Evolutionary conservation across 2,888 invertebrate species (phyloP), one percentile per base, ranked within the genome.

Genomic region (Pammene aurita): DNA sequence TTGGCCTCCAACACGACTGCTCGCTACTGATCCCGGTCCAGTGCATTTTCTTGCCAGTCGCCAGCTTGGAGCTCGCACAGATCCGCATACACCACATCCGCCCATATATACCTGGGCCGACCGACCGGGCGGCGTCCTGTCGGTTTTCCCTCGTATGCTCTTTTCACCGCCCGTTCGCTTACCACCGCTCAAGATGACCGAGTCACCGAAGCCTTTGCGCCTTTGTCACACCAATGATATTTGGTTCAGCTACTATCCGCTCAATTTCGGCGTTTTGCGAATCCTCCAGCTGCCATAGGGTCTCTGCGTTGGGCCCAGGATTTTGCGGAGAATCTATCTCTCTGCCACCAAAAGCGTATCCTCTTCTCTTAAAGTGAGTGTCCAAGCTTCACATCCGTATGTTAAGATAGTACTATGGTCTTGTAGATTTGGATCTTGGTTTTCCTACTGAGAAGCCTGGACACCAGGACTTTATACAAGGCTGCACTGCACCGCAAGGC

Each of bases 201-300:
- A 42, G 42, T 11, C 42, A 42, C 42, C 11, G 42, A 42, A 5
- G 42, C 9, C 42, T 11, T 42, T 7, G n/a, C 42, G 10, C 42
- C 42, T 42, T 5, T 9, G 42, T n/a, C n/a, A n/a, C n/a, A n/a
- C n/a, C 42, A 42, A 42, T 42, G 42, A 42, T 42, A 10, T 42
- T 42, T 42, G 42, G 42, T 11, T 42, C 42, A 2, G 42, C 5
- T 7, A 42, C 7, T 42, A 7, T 10, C 10, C 9, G 9, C 46
- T n/a, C n/a, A n/a, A n/a, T n/a, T 46, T 46, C 46, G 46, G 14
- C 46, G 46, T 46, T 50, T 50, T 50, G 10, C 50, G 18, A 11
- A 50, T 50, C 11, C n/a, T 13, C n/a, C 13, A 46, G 4, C 46
- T 46, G 46, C 46, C n/a, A n/a, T 35, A 7, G 11, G 42, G 9